These are phyloP conservation scores for Ormia ochracea DNA, from an alignment of 2,888 invertebrate species.

Conservation along the genomic window DNA sequence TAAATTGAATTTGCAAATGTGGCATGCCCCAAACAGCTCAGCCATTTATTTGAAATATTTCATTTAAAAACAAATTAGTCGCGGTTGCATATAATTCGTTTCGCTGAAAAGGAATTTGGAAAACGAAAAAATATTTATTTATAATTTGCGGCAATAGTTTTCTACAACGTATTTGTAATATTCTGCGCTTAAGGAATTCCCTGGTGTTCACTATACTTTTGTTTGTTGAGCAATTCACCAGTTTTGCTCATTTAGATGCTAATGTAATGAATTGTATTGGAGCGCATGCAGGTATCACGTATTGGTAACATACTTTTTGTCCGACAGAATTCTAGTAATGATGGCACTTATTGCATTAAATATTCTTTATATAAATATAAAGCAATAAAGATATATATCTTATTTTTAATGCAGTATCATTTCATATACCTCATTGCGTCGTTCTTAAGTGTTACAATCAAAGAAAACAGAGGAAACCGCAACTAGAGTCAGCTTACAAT, in stretches of 20 bases:
- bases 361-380: constrained; percentile 3
- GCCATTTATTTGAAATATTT: too few species aligned
- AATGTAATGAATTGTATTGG: not conserved
- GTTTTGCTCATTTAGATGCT: not conserved
- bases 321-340: not conserved
- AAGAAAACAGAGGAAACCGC: too few species aligned
- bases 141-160: not conserved
- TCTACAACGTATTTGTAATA: not conserved
- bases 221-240: constrained; percentile 7
- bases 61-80: too few species aligned
- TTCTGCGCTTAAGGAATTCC: not conserved
- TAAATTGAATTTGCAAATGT: too few species aligned
- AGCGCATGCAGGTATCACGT: not conserved
- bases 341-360: constrained; percentile 10
- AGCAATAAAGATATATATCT: too few species aligned
- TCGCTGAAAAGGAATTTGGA: too few species aligned
- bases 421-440: too few species aligned
- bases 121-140: not conserved
- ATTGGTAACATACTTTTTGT: constrained; percentile 4
- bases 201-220: not conserved
- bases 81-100: too few species aligned
- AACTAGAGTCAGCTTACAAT: too few species aligned
- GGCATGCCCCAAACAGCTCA: too few species aligned
- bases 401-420: too few species aligned
- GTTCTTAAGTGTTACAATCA: too few species aligned